phyloP scores from a whole-genome alignment of 35 echinoderm and acorn worm genomes.

The Heliocidaris erythrogramma region DNA sequence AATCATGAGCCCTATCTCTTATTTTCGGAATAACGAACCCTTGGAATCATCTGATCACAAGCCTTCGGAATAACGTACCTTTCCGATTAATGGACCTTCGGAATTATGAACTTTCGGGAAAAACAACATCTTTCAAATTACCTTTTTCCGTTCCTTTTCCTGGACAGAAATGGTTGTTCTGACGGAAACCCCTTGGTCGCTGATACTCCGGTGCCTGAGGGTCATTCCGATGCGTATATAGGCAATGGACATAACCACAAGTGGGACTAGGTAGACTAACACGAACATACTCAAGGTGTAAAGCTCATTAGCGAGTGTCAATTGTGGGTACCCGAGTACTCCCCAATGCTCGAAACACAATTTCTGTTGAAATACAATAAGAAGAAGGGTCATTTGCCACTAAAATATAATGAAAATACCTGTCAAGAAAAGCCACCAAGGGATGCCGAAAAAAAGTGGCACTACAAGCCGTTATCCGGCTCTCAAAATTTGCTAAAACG shows the following conservation, averaged over 20 bases:
- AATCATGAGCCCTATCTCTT: too few species aligned
- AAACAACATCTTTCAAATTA: conserved; percentile 1
- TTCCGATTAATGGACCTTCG: too few species aligned
- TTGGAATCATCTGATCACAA: too few species aligned
- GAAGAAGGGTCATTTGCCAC: background rate
- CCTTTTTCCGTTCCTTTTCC: conserved; percentile 84
- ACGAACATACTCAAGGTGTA: conserved; percentile 70
- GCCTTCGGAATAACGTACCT: too few species aligned
- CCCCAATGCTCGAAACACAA: conserved; percentile 68
- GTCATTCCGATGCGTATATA: conserved; percentile 76
- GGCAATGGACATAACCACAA: conserved; percentile 70
- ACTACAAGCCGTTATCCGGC: too few species aligned
- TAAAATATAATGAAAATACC: background rate
- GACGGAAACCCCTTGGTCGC: conserved; percentile 58
- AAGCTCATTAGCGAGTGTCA: background rate
- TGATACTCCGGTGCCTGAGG: conserved; percentile 61
- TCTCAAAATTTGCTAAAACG: too few species aligned
- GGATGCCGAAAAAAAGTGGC: too few species aligned
- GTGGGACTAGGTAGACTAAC: conserved; percentile 68
- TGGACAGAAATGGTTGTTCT: conserved; percentile 80
- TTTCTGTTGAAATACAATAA: background rate
- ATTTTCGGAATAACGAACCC: too few species aligned
- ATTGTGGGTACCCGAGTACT: background rate
- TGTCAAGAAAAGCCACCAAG: too few species aligned
- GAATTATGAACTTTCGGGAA: too few species aligned